Base-by-base conservation (phyloP, 1,140 invertebrate genomes). In the Drosophila eugracilis region DNA sequence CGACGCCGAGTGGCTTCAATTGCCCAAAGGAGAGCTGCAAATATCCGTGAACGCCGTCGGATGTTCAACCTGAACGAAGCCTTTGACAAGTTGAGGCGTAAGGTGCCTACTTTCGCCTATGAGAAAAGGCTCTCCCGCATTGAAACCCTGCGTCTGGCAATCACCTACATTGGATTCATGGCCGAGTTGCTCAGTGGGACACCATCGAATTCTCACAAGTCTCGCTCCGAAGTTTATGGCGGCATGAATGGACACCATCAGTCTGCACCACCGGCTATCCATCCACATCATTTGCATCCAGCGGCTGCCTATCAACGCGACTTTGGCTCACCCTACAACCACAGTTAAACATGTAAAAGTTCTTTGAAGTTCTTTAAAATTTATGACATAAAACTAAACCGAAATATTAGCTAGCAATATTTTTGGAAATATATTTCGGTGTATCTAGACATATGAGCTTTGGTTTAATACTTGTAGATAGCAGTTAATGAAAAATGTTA, bases 1-100 rank as follows among this genome's bases (percentile, higher is more conserved):
- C 93, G 97, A 5, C 94, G 97, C 2, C 94, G 97, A 17, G 97
- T 98, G 1, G 97, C 97, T 0, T 97, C 97, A 0, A 94, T 98
- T 63, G 97, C 97, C 0, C 97, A 98, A 89, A 93, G 97, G 32
- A 93, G 97, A 53, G 97, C 98, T 0, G 98, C 98, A 12, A 99
- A 99, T 92, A 98, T 99, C 69, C 94, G 98, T 0, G 98, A 99
- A 91, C 92, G 98, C 53, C 94, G 98, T 42, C 93, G 98, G 72
- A 99, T 99, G 98, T 98, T 98, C 90, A 99, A 99, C 92, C 93
- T 99, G 6, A 99, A 99, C 91, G 97, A 98, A 90, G 98, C 98
- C 3, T 99, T 99, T 89, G 98, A 99, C 86, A 97, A 97, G 90
- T 92, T 98, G 22, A 93, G 97, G 9, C 93, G 97, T 76, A 98